Conservation (phyloP, 2,888 invertebrate species). For the Escarpia spicata region DNA sequence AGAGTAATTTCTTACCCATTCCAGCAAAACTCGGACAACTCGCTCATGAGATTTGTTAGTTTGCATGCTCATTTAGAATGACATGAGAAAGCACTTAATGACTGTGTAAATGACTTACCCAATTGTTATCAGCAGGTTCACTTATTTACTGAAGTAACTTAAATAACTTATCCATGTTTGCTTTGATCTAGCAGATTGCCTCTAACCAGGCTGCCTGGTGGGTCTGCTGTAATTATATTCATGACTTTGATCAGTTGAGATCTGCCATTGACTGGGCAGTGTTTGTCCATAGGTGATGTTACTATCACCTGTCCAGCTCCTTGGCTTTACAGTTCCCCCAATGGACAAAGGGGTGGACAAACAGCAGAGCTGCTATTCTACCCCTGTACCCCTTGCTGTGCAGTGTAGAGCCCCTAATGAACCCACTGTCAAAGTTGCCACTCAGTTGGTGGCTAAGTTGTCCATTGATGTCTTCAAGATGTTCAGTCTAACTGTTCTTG, state of each 20-base stretch:
- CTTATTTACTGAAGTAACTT: neutral
- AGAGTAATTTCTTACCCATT: neutral
- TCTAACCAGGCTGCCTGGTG: neutral
- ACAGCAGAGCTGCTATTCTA: neutral
- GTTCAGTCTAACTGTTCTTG: neutral
- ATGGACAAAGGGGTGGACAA: neutral
- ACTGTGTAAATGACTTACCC: neutral
- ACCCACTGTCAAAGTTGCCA: neutral
- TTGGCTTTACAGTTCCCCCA: neutral
- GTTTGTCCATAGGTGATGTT: neutral
- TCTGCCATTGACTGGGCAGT: neutral
- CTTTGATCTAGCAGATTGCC: neutral
- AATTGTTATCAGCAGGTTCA: neutral
- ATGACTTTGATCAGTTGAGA: neutral
- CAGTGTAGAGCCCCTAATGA: neutral
- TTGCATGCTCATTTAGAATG: neutral
- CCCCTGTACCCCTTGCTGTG: neutral
- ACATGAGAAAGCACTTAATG: neutral
- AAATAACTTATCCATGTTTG: neutral
- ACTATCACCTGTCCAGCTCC: neutral
- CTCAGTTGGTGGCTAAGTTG: neutral
- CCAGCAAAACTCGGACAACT: neutral
- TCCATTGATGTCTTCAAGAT: neutral
- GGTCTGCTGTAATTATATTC: neutral
- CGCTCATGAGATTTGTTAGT: neutral